Conservation (phyloP, 2,888 invertebrate genomes). For the Daptonema setosum region DNA sequence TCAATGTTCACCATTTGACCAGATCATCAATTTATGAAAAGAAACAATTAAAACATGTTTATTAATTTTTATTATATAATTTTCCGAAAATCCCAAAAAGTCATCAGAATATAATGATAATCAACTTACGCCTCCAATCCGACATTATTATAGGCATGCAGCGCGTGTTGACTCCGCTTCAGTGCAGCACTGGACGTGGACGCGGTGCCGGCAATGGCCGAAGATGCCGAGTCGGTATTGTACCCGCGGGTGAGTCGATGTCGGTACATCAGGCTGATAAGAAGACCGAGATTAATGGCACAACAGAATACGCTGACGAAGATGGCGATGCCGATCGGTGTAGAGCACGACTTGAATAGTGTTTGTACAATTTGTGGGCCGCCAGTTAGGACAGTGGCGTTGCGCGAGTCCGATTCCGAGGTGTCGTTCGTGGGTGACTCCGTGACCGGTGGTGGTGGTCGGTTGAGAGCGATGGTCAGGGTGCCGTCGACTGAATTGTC, state of each 20-base stretch:
- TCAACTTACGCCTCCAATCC: not conserved
- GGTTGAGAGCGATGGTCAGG: not conserved
- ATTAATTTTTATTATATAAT: not conserved
- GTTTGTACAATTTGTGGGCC: not conserved
- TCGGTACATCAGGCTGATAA: not conserved
- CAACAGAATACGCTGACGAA: not conserved
- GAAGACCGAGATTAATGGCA: not conserved
- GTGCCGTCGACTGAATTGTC: not conserved
- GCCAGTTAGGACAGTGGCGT: not conserved
- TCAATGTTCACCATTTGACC: too few relatives aligned
- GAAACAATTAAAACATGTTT: too few relatives aligned
- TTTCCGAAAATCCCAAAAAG: not conserved
- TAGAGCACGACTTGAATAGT: not conserved
- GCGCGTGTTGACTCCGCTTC: not conserved
- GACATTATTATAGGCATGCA: not conserved
- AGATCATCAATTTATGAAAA: too few relatives aligned
- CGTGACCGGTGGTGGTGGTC: not conserved
- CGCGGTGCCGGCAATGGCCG: not conserved
- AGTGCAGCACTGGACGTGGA: not conserved
- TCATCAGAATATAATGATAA: too few relatives aligned
- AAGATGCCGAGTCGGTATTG: not conserved
- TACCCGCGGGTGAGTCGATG: not conserved
- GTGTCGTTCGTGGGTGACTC: not conserved
- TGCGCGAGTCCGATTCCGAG: not conserved
- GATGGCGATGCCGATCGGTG: not conserved